Conservation (phyloP, 2,888 invertebrate species). For the Aphidius colemani region DNA sequence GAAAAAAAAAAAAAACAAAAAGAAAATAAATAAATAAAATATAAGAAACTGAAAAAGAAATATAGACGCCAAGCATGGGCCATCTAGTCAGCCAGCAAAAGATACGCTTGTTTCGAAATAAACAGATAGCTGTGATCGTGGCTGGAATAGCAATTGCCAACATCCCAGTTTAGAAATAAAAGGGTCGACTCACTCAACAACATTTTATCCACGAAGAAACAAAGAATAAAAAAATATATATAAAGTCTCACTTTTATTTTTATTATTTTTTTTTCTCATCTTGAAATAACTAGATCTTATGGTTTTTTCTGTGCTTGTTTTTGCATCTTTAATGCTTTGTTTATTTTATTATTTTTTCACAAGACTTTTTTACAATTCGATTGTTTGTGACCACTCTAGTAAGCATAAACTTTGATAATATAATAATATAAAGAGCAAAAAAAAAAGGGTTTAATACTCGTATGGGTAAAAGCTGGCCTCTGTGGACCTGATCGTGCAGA, state of each 20-base stretch:
- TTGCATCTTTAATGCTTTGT: slow-evolving; percentile 23
- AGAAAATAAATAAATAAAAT: slow-evolving; percentile 33
- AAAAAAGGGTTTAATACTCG: too few relatives aligned
- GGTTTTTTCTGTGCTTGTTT: slow-evolving; percentile 10
- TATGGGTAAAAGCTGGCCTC: slow-evolving; percentile 34
- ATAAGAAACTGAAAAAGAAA: slow-evolving; percentile 26
- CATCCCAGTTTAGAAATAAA: slow-evolving; percentile 13
- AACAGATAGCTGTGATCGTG: slow-evolving; percentile 55
- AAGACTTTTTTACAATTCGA: too few relatives aligned
- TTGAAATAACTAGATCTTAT: slow-evolving; percentile 14
- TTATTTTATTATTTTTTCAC: slow-evolving; percentile 46
- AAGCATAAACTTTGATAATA: too few relatives aligned
- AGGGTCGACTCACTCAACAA: slow-evolving; percentile 38
- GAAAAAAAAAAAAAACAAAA: slow-evolving; percentile 38
- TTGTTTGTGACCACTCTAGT: too few relatives aligned
- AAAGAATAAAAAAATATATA: slow-evolving; percentile 16
- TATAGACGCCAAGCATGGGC: slow-evolving; percentile 16
- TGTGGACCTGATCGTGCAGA: slow-evolving; percentile 13
- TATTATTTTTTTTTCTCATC: slow-evolving; percentile 17
- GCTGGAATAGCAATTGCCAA: slow-evolving; percentile 49
- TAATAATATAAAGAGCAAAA: too few relatives aligned
- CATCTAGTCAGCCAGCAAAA: slow-evolving; percentile 22
- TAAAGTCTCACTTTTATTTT: slow-evolving; percentile 23
- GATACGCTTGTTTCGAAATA: slow-evolving; percentile 56
- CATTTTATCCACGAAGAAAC: slow-evolving; percentile 18